Percentiles rank a stretch among this genome's conserved stretches.
phyloP scores from a whole-genome alignment of 2,888 invertebrate species.

The Meliscaeva auricollis region DNA sequence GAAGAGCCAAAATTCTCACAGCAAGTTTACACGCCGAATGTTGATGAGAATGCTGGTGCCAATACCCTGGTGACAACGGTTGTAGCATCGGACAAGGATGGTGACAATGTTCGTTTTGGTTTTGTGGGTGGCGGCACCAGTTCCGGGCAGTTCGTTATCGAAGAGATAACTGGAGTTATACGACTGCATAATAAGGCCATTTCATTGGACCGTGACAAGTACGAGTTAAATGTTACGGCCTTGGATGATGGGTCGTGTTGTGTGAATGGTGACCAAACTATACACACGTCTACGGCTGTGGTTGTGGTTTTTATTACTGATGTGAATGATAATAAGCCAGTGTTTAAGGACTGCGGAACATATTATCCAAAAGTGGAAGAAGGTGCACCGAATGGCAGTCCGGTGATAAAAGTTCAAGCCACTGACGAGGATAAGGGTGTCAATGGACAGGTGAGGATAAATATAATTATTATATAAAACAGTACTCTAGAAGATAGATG shows the following conservation, averaged over 20 bases:
- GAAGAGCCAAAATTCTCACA: slow-evolving; percentile 98
- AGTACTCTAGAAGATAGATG: not conserved
- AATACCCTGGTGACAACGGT: slow-evolving; percentile 98
- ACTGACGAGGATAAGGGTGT: slow-evolving; percentile 98
- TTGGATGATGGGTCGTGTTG: slow-evolving; percentile 99
- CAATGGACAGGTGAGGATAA: slow-evolving; percentile 89
- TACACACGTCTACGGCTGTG: slow-evolving; percentile 96
- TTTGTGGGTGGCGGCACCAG: slow-evolving; percentile 95
- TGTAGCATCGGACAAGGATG: slow-evolving; percentile 98
- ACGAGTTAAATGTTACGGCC: slow-evolving; percentile 98
- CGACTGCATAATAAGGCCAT: slow-evolving; percentile 94
- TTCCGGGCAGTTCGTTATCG: slow-evolving; percentile 97
- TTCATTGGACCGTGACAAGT: slow-evolving; percentile 95
- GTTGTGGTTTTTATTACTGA: slow-evolving; percentile 98
- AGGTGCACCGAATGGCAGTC: slow-evolving; percentile 96
- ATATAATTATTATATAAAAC: not conserved
- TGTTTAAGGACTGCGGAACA: slow-evolving; percentile 96
- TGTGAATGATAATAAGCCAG: slow-evolving; percentile 98
- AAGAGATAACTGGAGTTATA: slow-evolving; percentile 97
- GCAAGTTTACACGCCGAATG: slow-evolving; percentile 98
- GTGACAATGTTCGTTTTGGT: slow-evolving; percentile 96
- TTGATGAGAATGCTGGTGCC: slow-evolving; percentile 97
- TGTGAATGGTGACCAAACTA: slow-evolving; percentile 93
- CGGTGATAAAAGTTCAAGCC: slow-evolving; percentile 96
- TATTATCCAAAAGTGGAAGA: slow-evolving; percentile 98